Evolutionary conservation across 1,140 invertebrate genomes (phyloP).

Genomic region (Copidosoma floridanum): DNA sequence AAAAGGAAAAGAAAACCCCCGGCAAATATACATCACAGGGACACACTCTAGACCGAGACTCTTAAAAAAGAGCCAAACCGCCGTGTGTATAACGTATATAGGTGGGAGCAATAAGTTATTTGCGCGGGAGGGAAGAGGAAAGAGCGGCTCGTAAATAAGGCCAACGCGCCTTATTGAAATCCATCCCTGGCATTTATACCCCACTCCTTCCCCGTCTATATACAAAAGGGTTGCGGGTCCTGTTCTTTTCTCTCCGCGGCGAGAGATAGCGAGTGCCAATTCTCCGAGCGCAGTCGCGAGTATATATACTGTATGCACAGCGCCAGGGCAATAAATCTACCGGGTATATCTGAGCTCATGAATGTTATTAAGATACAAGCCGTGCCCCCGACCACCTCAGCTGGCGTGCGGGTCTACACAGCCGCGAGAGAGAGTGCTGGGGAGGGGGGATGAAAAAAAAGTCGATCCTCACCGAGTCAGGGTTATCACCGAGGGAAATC

Average conservation of each 20-base stretch:
- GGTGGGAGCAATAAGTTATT: no score
- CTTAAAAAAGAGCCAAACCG: no score
- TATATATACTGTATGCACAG: conserved; percentile 8
- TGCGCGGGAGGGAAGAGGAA: no score
- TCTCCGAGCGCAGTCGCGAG: conserved; percentile 16
- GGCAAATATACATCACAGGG: no score
- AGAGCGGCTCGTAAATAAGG: conserved; percentile 24
- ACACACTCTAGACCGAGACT: no score
- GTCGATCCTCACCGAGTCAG: no score
- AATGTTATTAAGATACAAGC: conserved; percentile 60
- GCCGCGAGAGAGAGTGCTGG: no score
- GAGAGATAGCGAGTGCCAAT: conserved; percentile 20
- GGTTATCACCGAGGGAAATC: background rate
- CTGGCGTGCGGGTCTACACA: no score
- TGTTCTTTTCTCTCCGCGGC: background rate
- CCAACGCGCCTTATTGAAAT: conserved; percentile 22
- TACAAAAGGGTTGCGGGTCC: conserved; percentile 17
- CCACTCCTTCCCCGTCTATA: background rate
- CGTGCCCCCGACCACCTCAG: background rate
- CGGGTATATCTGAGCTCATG: conserved; percentile 57
- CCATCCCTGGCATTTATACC: background rate
- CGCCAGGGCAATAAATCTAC: conserved; percentile 22
- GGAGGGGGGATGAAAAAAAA: no score
- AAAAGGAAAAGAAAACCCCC: no score
- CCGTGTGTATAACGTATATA: no score